Conservation (phyloP, 2,888 invertebrate species). For the Griposia aprilina region DNA sequence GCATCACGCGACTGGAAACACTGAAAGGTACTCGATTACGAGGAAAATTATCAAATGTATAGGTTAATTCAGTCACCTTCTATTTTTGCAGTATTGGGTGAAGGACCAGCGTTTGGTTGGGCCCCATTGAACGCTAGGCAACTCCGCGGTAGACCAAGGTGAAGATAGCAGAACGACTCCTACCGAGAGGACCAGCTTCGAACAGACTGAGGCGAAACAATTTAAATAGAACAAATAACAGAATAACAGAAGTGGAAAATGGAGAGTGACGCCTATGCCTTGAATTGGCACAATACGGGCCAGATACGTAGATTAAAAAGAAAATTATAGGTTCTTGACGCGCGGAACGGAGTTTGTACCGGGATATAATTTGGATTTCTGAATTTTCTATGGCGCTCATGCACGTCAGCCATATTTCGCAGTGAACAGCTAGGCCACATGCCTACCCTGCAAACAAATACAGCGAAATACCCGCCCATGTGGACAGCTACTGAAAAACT, state of each 20-base stretch:
- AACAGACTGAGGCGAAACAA: not conserved
- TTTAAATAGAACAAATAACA: not conserved
- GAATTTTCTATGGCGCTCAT: not conserved
- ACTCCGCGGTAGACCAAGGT: not conserved
- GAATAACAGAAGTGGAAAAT: not conserved
- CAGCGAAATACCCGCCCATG: not conserved
- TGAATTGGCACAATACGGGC: not conserved
- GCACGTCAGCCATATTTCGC: slow-evolving; percentile 4
- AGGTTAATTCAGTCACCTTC: not conserved
- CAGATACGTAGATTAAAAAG: not conserved
- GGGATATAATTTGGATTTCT: not conserved
- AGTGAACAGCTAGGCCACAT: not conserved
- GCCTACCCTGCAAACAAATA: not conserved
- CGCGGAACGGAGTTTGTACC: not conserved
- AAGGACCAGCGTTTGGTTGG: not conserved
- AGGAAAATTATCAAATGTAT: slow-evolving; percentile 13
- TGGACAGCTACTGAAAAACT: slow-evolving; percentile 14
- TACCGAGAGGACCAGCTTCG: not conserved
- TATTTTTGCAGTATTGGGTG: not conserved
- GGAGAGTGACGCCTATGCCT: not conserved
- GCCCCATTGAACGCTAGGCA: not conserved
- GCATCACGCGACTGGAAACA: slow-evolving; percentile 40
- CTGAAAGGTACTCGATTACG: slow-evolving; percentile 17
- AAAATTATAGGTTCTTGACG: not conserved
- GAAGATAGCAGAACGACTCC: not conserved